Evolutionary conservation across 2,113 vertebrate species (phyloP).

Genomic region (Sylvilagus bachmani): DNA sequence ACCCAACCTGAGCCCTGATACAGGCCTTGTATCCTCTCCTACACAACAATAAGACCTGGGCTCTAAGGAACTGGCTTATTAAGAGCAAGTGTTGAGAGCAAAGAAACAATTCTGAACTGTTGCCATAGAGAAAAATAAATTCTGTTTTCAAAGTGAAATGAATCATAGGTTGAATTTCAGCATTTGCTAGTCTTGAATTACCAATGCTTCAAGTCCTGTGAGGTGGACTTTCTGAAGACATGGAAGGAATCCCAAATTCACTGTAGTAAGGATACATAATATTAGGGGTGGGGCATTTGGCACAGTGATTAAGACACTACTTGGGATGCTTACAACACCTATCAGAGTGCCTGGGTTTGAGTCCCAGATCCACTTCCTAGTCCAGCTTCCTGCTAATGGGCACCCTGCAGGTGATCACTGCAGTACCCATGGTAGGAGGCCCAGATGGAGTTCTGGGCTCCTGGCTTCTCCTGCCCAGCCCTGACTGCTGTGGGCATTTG

Average conservation of each 20-base stretch:
- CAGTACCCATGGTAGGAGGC: no score
- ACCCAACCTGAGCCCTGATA: background rate
- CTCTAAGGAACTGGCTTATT: background rate
- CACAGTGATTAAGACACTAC: no score
- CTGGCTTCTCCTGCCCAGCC: no score
- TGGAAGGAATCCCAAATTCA: background rate
- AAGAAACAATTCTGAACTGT: background rate
- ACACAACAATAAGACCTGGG: background rate
- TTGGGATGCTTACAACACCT: no score
- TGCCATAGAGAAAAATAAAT: background rate
- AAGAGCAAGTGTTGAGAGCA: slow-evolving; percentile 50
- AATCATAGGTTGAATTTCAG: slow-evolving; percentile 21
- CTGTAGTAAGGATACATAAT: background rate
- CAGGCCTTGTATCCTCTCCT: background rate
- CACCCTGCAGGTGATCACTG: no score
- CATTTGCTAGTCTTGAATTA: background rate
- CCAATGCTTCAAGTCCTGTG: background rate
- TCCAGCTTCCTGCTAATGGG: no score
- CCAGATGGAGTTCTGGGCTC: no score
- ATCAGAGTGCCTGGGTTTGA: no score
- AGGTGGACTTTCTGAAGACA: background rate
- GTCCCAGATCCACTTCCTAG: no score
- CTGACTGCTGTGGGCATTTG: no score
- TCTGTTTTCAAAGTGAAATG: slow-evolving; percentile 8
- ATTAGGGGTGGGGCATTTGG: no score